Base-by-base conservation (phyloP, 2,113 vertebrate species). In the Mesoclemmys tuberculata region DNA sequence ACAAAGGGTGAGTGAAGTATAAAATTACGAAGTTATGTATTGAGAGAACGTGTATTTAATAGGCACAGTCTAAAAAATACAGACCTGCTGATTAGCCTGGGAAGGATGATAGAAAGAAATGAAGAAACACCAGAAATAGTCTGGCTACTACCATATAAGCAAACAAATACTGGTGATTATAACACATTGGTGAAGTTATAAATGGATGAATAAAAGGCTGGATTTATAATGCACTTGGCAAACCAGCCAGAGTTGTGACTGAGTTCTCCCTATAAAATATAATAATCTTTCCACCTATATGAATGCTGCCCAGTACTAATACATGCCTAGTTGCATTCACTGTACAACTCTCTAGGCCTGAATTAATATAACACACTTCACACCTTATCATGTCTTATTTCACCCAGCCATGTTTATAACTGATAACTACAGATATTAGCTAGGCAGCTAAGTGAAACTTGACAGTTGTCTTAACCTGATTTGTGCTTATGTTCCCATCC, bases 1-100 rank as follows among this genome's bases (percentile, higher is more conserved):
- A 71, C 2, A 12, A 3, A 1, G 27, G 27, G 35, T 46, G 90
- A 51, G 0, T 11, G 44, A 44, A 58, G 61, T 0, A 31, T n/a
- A 2, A 89, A 79, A 77, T 77, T 26, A 14, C 29, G 41, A 46
- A 10, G 0, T 48, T 35, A 35, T 85, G 48, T 77, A 51, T 12
- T 54, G 86, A 82, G 87, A 48, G 75, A 84, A 7, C 5, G 2
- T 0, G 29, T 44, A 46, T 1, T 44, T 38, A 87, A 31, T 18
- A n/a, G 35, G 35, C 80, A 13, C 27, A 2, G 21, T 13, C 81
- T 79, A 58, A 54, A 83, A 91, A 88, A 81, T 31, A 58, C 77
- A 84, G 68, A 44, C 71, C 22, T 55, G 12, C 81, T 26, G 8
- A 46, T 80, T 29, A 74, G 84, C 88, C 79, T 58, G 1, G 54